A percentile compares a stretch with the other conserved stretches of the same genome.
Conservation (phyloP, 2,888 invertebrate species). For the Cataglyphis albicans region DNA sequence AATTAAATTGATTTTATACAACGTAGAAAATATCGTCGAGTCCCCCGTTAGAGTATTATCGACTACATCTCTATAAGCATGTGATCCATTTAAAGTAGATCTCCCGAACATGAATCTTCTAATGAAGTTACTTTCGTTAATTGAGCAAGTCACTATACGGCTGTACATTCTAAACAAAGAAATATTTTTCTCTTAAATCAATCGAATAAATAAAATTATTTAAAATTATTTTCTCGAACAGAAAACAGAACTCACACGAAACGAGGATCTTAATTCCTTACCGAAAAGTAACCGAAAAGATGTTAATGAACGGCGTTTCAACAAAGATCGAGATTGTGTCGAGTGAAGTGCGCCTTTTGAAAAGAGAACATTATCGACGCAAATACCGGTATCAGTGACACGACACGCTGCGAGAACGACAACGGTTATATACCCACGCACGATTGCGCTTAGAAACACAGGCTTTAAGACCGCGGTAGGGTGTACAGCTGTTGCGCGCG, state of each 20-base stretch:
- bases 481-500: constrained; percentile 83
- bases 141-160: constrained; percentile 2
- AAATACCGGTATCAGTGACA: constrained; percentile 54
- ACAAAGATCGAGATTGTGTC: background rate
- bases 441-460: constrained; percentile 46
- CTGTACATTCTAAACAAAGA: background rate
- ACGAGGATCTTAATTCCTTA: background rate
- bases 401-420: constrained; percentile 47
- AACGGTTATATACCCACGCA: constrained; percentile 62
- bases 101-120: constrained; percentile 8
- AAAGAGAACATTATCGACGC: constrained; percentile 4
- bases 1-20: background rate
- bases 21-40: constrained; percentile 17
- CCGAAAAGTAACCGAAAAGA: background rate
- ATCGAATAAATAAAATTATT: background rate
- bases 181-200: background rate
- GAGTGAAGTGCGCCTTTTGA: background rate
- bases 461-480: constrained; percentile 60
- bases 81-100: background rate
- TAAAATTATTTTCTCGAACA: background rate
- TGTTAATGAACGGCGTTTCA: background rate
- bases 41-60: constrained; percentile 23
- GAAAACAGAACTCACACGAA: background rate
- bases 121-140: background rate
- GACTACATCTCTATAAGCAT: constrained; percentile 1